phyloP scores from a whole-genome alignment of 2,888 invertebrate genomes.

The Lapara coniferarum region DNA sequence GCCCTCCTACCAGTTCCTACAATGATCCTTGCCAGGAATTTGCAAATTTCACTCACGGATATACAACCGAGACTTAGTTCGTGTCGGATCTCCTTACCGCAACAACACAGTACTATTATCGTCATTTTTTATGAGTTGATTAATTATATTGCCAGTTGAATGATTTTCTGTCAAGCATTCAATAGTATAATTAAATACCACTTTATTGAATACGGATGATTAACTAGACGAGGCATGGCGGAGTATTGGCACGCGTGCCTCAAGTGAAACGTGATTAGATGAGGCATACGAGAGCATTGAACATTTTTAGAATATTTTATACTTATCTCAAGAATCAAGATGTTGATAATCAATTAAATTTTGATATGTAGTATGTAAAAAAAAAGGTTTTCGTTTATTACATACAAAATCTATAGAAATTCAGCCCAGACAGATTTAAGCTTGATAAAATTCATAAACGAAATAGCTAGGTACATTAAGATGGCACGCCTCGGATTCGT shows the following conservation, averaged over 20 bases:
- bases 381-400: no score
- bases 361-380: no score
- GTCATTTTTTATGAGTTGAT: slow-evolving; percentile 7
- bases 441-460: no score
- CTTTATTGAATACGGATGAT: slow-evolving; percentile 15
- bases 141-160: slow-evolving; percentile 5
- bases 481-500: no score
- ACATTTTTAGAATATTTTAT: not conserved
- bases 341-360: no score
- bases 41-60: slow-evolving; percentile 47
- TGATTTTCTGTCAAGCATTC: slow-evolving; percentile 12
- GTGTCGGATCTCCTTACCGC: not conserved
- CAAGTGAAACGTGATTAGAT: not conserved
- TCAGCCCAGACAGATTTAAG: no score
- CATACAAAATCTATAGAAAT: no score
- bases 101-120: slow-evolving; percentile 7
- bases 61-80: slow-evolving; percentile 2
- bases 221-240: not conserved
- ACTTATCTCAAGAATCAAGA: no score
- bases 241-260: not conserved
- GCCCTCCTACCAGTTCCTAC: slow-evolving; percentile 59
- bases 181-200: slow-evolving; percentile 13
- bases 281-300: not conserved
- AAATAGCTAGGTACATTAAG: no score
- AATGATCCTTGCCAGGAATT: slow-evolving; percentile 45